These are phyloP conservation scores for Otocyon megalotis DNA, from an alignment of 2,113 vertebrate genomes.

Conservation along the genomic window DNA sequence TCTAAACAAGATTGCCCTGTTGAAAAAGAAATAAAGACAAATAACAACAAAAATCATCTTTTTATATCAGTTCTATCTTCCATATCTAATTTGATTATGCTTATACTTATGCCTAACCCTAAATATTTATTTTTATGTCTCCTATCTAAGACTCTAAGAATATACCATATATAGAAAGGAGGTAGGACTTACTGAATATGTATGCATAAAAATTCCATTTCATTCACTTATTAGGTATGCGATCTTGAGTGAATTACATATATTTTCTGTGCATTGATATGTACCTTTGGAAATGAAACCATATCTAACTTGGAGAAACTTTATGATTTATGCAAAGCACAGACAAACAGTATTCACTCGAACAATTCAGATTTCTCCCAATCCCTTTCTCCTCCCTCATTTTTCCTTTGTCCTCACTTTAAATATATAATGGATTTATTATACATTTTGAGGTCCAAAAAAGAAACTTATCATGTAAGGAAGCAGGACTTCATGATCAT, in stretches of 20 bases:
- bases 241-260: background rate
- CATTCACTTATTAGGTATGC: background rate
- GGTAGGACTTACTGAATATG: background rate
- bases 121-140: conserved; percentile 15
- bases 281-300: background rate
- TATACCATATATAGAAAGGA: background rate
- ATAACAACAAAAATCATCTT: background rate
- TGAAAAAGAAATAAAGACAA: background rate
- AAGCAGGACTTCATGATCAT: background rate
- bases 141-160: background rate
- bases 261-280: background rate
- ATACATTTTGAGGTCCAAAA: background rate
- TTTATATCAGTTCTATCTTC: background rate
- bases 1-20: background rate
- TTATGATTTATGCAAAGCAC: background rate
- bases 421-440: background rate
- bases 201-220: background rate
- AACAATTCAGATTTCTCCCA: background rate
- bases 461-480: background rate
- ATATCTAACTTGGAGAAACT: background rate
- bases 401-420: background rate
- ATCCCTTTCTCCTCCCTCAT: background rate
- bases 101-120: background rate
- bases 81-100: background rate
- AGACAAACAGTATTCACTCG: background rate